These are phyloP conservation scores for Varanus salvator DNA, from an alignment of 2,113 vertebrate species.

Conservation along the genomic window DNA sequence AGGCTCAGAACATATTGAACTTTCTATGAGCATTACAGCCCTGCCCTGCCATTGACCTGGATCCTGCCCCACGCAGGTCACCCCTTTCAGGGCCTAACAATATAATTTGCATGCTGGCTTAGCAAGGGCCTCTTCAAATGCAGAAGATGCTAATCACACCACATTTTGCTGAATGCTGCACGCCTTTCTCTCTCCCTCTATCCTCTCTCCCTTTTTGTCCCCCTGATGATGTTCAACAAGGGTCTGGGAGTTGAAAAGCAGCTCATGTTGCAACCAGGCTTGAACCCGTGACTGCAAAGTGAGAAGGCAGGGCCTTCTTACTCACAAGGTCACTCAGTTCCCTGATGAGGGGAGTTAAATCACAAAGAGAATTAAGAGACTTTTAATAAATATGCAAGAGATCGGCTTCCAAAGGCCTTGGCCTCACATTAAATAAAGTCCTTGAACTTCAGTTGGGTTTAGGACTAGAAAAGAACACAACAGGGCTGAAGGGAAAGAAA, in stretches of 20 bases:
- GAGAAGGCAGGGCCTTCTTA: background rate
- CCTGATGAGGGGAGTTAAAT: background rate
- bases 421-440: conserved; percentile 29
- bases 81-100: conserved; percentile 40
- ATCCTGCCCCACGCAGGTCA: conserved; percentile 39
- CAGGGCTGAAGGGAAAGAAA: conserved; percentile 40
- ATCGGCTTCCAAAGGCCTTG: background rate
- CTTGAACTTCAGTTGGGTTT: conserved; percentile 11
- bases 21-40: conserved; percentile 1
- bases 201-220: background rate
- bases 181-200: background rate
- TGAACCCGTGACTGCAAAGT: background rate
- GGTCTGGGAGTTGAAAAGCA: background rate
- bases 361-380: conserved; percentile 2
- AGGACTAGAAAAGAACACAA: background rate
- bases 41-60: conserved; percentile 52
- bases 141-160: conserved; percentile 31
- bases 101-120: conserved; percentile 17
- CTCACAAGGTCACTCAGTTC: background rate
- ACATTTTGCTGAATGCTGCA: conserved; percentile 33
- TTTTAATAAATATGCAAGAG: background rate
- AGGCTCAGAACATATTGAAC: conserved; percentile 38
- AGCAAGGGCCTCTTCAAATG: background rate
- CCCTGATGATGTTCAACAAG: background rate
- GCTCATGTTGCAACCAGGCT: conserved; percentile 13